Base-by-base conservation (phyloP, 2,888 invertebrate species). In the Nomada ruficornis region DNA sequence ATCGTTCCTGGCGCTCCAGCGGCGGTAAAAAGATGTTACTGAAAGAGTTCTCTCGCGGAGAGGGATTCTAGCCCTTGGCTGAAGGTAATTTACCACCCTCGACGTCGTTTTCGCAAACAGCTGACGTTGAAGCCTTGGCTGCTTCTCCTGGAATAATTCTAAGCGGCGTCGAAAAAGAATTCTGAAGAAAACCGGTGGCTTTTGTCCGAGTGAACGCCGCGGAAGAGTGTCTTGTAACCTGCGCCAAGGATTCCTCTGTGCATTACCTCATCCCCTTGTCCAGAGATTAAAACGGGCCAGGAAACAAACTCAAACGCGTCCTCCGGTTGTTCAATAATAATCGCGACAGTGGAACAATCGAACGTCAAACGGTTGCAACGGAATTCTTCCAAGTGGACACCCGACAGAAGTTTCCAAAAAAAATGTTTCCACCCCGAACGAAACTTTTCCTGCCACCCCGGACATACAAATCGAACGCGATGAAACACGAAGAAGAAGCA, bases 101-200 rank as follows among this genome's bases (percentile, higher is more conserved):
- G 59, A 70, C 47, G 70, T 60, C 60, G 70, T 70, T 70, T 60
- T 70, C 70, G 59, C 70, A 50, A 60, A 70, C 70, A 70, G 59
- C 60, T 60, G 60, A 50, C 70, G 70, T n/a, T 36, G 47, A 47
- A 60, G 47, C 29, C 60, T 15, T 47, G 44, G 50, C 59, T 47
- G 47, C 50, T 20, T 47, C 47, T n/a, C 47, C 26, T 50, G 47
- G 47, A 60, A 70, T 60, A 70, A 70, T 71, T 71, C 70, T 71
- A 62, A 71, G 20, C 70, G 29, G 50, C 60, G 70, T 23, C 36
- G 60, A 60, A 36, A 60, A 62, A 52, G 70, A 71, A 62, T 62
- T 36, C 60, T 52, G 70, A 62, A 71, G 70, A 36, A 70, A 70
- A n/a, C 60, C 60, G 47, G 47, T 20, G 20, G 29, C 15, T 70